Conservation (phyloP, 2,888 invertebrate species). For the Andrena flavipes region DNA sequence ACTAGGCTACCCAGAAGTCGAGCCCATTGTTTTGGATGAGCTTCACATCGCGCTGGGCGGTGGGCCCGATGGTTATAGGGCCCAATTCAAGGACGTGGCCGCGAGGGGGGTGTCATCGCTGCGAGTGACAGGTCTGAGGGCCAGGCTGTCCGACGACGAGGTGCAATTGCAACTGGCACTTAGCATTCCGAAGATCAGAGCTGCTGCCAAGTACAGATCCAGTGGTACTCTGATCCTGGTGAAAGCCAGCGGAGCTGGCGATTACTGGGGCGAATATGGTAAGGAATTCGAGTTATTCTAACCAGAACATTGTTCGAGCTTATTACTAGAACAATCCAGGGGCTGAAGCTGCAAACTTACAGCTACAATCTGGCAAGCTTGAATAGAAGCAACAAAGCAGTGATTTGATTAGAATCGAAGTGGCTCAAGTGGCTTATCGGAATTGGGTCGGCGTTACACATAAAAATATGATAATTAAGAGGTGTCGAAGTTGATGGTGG, state of each 20-base stretch:
- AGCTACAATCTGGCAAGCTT: too few relatives aligned
- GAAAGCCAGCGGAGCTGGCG: slow-evolving; percentile 93
- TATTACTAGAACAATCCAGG: too few relatives aligned
- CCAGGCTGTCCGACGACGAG: slow-evolving; percentile 86
- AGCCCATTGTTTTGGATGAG: slow-evolving; percentile 93
- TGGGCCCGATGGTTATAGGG: slow-evolving; percentile 93
- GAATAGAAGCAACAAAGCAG: too few relatives aligned
- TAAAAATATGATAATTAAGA: too few relatives aligned
- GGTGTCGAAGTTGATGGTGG: background rate
- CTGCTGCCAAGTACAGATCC: slow-evolving; percentile 92
- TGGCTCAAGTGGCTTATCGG: too few relatives aligned
- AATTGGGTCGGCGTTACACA: too few relatives aligned
- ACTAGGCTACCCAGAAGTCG: slow-evolving; percentile 86
- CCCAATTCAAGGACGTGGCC: slow-evolving; percentile 92
- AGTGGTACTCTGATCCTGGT: slow-evolving; percentile 92
- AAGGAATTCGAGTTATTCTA: slow-evolving; percentile 37
- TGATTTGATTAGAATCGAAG: too few relatives aligned
- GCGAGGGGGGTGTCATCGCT: slow-evolving; percentile 93
- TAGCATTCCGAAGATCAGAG: slow-evolving; percentile 92
- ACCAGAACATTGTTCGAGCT: background rate
- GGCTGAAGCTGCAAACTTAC: too few relatives aligned
- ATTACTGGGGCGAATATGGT: slow-evolving; percentile 97
- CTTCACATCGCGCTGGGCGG: slow-evolving; percentile 92
- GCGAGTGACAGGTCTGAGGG: slow-evolving; percentile 92
- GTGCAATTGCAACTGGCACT: slow-evolving; percentile 93